Base-by-base conservation (phyloP, 2,888 invertebrate species). In the Lithophane ornitopus region DNA sequence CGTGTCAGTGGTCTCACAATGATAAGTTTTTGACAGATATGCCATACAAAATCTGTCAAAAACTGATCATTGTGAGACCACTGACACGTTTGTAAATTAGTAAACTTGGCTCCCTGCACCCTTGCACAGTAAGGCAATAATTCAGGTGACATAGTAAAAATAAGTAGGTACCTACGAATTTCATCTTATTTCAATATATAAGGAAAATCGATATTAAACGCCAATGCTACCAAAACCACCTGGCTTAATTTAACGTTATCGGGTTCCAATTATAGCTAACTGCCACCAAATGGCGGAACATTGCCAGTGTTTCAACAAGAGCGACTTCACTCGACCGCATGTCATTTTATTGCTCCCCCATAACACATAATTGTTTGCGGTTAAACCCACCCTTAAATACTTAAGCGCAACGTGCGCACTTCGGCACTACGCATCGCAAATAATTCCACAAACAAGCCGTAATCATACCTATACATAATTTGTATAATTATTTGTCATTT, bases 341-440 rank as follows among this genome's bases (percentile, higher is more conserved):
- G 90, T 88, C 90, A 89, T 91, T 93, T 92, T 89, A 90, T 87
- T 89, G 91, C 92, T 91, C 90, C 88, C 90, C 89, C 80, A 88
- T 90, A 91, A 91, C 78, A 81, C 81, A 84, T 93, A 94, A 95
- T 94, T 91, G 92, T 87, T 82, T 95, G 94, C 90, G 95, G 95
- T 95, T 88, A 85, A 80, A 84, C 87, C 89, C 90, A 90, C 92
- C 92, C 92, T 91, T 92, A 92, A 93, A 93, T 93, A 93, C 89
- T 92, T 91, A 92, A 90, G 90, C 90, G 88, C 91, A 92, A 91
- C 89, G 90, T 90, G 91, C 87, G 79, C 82, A 84, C 82, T 89
- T 91, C 89, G 89, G 89, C 90, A 89, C 85, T 85, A 90, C 87
- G 85, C 88, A 89, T 91, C 85, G 90, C 91, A 89, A 92, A 93